Evolutionary conservation across 2,113 vertebrate species (phyloP).

Genomic region (Callipepla californica): DNA sequence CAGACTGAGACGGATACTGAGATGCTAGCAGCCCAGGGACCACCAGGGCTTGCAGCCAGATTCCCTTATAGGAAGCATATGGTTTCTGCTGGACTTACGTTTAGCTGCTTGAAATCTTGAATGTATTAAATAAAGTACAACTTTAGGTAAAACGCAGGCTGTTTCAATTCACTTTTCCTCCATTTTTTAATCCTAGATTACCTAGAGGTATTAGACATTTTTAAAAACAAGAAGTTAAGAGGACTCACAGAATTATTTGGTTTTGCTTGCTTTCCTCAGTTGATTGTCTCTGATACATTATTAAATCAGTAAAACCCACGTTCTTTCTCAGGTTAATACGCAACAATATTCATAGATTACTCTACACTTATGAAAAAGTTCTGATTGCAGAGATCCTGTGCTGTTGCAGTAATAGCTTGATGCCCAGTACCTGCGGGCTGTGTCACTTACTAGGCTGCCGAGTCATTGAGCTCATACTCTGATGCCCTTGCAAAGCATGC

Average conservation of each 20-base stretch:
- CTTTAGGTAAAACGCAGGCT: background rate
- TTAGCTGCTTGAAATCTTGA: background rate
- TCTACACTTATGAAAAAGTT: rapidly evolving
- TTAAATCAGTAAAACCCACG: background rate
- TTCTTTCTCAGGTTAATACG: background rate
- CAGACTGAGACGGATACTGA: background rate
- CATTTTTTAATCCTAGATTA: background rate
- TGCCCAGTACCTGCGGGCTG: background rate
- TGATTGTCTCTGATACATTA: background rate
- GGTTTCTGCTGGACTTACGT: background rate
- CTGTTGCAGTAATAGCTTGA: rapidly evolving
- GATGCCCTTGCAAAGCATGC: slow-evolving; percentile 76
- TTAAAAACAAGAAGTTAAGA: background rate
- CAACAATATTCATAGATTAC: rapidly evolving
- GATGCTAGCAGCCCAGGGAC: rapidly evolving
- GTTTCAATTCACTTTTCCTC: background rate
- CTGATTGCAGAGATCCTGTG: rapidly evolving
- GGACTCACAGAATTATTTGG: background rate
- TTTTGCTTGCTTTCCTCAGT: background rate
- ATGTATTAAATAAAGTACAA: background rate
- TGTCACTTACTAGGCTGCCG: slow-evolving; percentile 81
- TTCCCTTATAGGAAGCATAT: background rate
- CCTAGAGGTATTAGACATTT: rapidly evolving
- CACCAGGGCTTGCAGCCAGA: rapidly evolving
- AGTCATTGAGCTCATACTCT: slow-evolving; percentile 79